Evolutionary conservation across 2,113 vertebrate species (phyloP).

Genomic region (Cervus canadensis): DNA sequence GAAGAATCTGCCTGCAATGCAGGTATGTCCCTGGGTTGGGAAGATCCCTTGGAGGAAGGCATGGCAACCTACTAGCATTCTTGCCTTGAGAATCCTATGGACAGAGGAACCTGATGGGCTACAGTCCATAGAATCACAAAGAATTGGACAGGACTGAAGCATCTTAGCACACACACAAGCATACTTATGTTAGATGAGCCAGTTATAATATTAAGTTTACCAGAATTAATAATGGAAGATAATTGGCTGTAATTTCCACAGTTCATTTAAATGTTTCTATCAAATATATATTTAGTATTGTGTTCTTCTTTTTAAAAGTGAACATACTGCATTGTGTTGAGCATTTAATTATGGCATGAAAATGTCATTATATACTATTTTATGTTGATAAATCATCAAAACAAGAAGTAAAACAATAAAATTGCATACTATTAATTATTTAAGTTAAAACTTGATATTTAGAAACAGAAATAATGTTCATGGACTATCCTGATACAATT

Average conservation of each 20-base stretch:
- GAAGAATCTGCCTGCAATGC: neutral
- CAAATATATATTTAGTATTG: neutral
- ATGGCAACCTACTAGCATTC: neutral
- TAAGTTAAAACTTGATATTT: neutral
- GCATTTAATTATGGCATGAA: neutral
- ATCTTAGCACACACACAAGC: neutral
- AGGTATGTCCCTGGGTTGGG: neutral
- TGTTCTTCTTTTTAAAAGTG: neutral
- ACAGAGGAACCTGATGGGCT: neutral
- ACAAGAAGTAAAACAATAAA: neutral
- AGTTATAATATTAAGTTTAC: neutral
- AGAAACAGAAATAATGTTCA: neutral
- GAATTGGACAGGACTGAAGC: neutral
- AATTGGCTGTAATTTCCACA: neutral
- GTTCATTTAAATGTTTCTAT: neutral
- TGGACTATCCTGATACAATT: neutral
- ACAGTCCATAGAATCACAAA: neutral
- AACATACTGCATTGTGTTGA: neutral
- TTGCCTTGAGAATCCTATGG: neutral
- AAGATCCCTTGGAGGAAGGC: neutral
- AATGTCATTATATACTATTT: neutral
- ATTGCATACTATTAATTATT: neutral
- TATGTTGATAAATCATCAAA: neutral
- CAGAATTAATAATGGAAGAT: neutral
- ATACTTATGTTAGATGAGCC: neutral